Percentiles rank a stretch among this genome's conserved stretches.
Evolutionary conservation across 2,888 invertebrate genomes (phyloP).

Genomic region (Tolmerus cingulatus): DNA sequence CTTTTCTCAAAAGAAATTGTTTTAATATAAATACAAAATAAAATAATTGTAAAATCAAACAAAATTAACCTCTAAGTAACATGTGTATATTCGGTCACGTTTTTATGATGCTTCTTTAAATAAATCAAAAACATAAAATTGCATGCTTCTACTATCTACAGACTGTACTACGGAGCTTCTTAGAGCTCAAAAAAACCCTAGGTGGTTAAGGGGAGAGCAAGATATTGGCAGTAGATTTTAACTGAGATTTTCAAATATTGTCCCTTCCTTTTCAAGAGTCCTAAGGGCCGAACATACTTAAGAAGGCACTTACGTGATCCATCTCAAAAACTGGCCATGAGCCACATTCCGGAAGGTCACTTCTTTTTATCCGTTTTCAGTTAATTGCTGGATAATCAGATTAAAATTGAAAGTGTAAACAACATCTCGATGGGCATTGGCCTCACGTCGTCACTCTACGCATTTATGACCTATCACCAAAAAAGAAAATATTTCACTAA

Average conservation of each 20-base stretch:
- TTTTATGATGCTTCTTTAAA: no score
- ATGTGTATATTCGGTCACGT: no score
- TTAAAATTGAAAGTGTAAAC: constrained; percentile 35
- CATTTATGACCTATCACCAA: not conserved
- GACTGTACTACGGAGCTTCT: not conserved
- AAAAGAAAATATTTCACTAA: not conserved
- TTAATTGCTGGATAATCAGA: not conserved
- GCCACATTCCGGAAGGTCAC: constrained; percentile 32
- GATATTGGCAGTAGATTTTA: not conserved
- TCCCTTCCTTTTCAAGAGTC: not conserved
- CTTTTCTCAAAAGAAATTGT: no score
- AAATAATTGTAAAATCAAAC: no score
- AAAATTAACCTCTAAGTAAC: no score
- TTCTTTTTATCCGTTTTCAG: constrained; percentile 8
- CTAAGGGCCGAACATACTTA: not conserved
- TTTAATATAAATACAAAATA: no score
- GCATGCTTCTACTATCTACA: not conserved
- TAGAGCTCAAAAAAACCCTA: not conserved
- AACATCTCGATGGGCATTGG: constrained; percentile 8
- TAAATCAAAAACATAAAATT: no score
- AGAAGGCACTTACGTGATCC: not conserved
- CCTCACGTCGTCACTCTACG: not conserved
- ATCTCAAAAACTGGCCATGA: not conserved
- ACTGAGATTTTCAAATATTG: not conserved
- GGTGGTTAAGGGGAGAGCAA: not conserved